Base-by-base conservation (phyloP, 2,888 invertebrate genomes). In the Dryobota labecula region DNA sequence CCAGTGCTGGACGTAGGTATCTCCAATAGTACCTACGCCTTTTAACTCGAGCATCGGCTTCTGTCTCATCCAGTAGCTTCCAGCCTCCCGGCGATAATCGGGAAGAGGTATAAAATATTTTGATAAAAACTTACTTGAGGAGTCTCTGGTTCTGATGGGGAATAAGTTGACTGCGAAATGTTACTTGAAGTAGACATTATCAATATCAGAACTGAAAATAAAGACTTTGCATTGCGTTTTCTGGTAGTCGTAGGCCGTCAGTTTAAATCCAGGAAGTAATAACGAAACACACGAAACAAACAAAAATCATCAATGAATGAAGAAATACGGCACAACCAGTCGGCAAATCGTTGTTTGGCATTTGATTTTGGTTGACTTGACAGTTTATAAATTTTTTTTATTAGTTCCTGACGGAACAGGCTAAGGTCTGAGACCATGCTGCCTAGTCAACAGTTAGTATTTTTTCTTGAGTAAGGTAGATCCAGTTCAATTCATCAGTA, bases 141-240 rank as follows among this genome's bases (percentile, higher is more conserved):
- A 66, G 94, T 95, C 89, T 95, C 95, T 49, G 93, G 89, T 86
- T 95, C 95, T 38, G 95, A 95, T 36, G 94, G 92, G 15, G 95
- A 94, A 86, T 94, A 95, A 6, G 92, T 92, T 70, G 95, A 94
- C 81, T 95, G 95, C 20, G 95, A 95, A 82, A 94, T 91, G 85
- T 94, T 95, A 84, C 94, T 95, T 68, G 95, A 95, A 86, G 94
- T 92, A 88, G 95, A 95, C 95, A 95, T 96, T 77, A 90, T 94
- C 53, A 58, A 33, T n/a, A 36, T 3, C 6, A 51, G 45, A 61
- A 24, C 20, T 41, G 11, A n/a, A 41, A 57, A 7, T 30, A 33
- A 41, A 20, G 24, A 30, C 13, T 36, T 45, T 13, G 51, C 61
- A 70, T 70, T 56, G 63, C 64, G 38, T 36, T 74, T 56, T 38